Conservation (phyloP, 2,113 vertebrate genomes). For the Xiphorhynchus elegans region DNA sequence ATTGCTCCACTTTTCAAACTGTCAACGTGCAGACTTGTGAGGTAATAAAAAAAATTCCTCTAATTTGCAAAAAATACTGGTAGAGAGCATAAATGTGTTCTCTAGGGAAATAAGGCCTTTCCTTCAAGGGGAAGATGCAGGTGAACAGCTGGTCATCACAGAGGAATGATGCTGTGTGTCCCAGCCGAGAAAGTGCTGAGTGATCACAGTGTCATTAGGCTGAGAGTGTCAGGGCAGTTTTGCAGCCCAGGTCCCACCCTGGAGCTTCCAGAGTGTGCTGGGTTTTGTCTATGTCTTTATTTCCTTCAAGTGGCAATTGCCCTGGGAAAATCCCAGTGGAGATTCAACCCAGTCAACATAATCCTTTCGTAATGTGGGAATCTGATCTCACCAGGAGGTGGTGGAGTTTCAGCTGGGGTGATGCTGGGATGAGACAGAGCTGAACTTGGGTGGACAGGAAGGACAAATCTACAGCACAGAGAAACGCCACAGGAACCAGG, state of each 20-base stretch:
- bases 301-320: background rate
- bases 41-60: background rate
- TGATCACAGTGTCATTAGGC: background rate
- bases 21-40: background rate
- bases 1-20: background rate
- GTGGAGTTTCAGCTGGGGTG: conserved; percentile 17
- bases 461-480: background rate
- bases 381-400: conserved; percentile 14
- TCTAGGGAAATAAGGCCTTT: background rate
- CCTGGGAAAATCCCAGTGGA: background rate
- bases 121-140: background rate
- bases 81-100: background rate
- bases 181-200: background rate
- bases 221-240: background rate
- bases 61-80: background rate
- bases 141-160: background rate
- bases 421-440: conserved; percentile 7
- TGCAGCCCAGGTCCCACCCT: background rate
- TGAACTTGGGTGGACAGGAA: background rate
- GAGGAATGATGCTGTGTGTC: background rate
- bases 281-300: conserved; percentile 2
- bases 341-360: background rate
- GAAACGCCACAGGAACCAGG: background rate
- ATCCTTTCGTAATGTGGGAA: conserved; percentile 8
- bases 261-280: background rate